phyloP scores from a whole-genome alignment of 2,113 vertebrate species.

The Cavia aperea region DNA sequence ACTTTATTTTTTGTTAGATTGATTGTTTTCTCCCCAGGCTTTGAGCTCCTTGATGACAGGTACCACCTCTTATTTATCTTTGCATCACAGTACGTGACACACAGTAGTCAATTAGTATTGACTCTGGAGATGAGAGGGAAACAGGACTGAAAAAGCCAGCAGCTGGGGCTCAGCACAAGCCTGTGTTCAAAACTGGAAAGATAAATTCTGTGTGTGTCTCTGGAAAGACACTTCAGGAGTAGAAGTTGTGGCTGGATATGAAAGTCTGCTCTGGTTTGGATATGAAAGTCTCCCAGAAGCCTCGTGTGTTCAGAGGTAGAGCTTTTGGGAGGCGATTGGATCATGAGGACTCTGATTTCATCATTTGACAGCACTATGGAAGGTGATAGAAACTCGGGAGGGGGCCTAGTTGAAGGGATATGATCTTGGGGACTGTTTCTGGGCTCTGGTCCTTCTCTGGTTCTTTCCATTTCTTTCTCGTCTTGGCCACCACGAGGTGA shows the following conservation, averaged over 20 bases:
- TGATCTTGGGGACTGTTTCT: neutral
- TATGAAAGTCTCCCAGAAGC: neutral
- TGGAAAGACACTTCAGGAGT: neutral
- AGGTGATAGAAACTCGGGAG: neutral
- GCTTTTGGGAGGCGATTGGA: neutral
- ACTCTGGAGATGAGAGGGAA: neutral
- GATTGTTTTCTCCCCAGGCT: neutral
- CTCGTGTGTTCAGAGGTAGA: neutral
- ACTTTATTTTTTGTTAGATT: neutral
- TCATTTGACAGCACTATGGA: neutral
- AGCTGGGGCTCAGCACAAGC: neutral
- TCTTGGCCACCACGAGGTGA: neutral
- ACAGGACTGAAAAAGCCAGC: neutral
- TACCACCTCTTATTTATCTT: neutral
- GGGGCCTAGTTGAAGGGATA: neutral
- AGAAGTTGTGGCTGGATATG: neutral
- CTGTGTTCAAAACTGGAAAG: neutral
- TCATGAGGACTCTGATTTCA: neutral
- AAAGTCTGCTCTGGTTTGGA: neutral
- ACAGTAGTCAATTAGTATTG: neutral
- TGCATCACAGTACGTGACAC: rapidly evolving
- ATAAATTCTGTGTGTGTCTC: neutral
- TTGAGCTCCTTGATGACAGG: neutral
- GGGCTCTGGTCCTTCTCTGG: neutral
- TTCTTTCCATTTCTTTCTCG: neutral